phyloP scores from a whole-genome alignment of 2,113 vertebrate genomes.

The Sula dactylatra region DNA sequence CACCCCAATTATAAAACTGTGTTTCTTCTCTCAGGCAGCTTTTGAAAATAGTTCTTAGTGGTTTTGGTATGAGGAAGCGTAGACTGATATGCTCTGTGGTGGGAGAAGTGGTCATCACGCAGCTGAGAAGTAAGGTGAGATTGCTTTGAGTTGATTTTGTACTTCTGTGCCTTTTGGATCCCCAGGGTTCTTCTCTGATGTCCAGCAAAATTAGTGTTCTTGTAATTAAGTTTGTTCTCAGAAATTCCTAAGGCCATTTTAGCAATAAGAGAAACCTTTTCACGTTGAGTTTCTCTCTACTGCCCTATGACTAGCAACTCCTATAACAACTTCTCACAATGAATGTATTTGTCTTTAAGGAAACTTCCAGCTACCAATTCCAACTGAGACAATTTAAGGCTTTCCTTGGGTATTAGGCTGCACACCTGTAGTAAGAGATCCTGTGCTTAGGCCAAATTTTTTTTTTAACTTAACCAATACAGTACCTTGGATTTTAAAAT shows the following conservation, averaged over 20 bases:
- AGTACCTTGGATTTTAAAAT: not conserved
- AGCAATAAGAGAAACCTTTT: not conserved
- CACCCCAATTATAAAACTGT: not conserved
- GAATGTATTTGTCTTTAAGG: not conserved
- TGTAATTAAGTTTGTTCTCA: not conserved
- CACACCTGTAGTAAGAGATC: not conserved
- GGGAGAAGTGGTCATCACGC: not conserved
- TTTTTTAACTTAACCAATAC: not conserved
- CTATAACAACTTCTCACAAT: not conserved
- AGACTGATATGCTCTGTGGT: rapidly evolving
- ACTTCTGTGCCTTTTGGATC: not conserved
- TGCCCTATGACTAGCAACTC: not conserved
- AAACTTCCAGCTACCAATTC: not conserved
- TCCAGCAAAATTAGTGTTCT: not conserved
- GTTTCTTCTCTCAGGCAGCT: not conserved
- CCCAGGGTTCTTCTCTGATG: not conserved
- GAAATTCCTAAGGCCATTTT: not conserved
- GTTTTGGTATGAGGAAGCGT: rapidly evolving
- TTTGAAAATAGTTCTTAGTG: not conserved
- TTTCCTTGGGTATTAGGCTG: not conserved
- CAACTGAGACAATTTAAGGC: not conserved
- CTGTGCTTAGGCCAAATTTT: not conserved
- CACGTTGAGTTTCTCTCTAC: not conserved
- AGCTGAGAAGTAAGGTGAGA: not conserved
- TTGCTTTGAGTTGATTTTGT: not conserved